Base-by-base conservation (phyloP, 1,140 invertebrate genomes). In the Pomacea maculata region DNA sequence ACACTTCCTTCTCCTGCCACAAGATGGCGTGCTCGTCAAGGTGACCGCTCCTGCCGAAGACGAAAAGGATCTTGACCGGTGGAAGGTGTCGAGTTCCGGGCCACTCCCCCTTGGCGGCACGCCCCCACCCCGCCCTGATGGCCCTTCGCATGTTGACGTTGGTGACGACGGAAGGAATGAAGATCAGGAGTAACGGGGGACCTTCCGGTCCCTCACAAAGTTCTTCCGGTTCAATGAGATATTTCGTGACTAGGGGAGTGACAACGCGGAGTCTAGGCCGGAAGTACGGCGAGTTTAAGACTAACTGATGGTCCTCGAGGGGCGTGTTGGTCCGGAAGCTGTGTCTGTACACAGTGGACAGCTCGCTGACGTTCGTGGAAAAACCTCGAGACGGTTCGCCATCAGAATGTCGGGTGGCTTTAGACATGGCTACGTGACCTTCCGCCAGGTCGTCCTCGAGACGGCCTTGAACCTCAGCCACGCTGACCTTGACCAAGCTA, bases 71-170 rank as follows among this genome's bases (percentile, higher is more conserved):
- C 34, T 74, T 75, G 1, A 84, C 80, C 14, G 54, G 61, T 0
- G 74, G 73, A 25, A 80, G 67, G 15, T 81, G 64, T 11, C 17
- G 25, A 12, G 73, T 61, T 25, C 75, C 29, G 6, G 85, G 83
- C 85, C 85, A 86, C 11, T 78, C 65, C 6, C 77, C 76, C 45
- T 64, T 73, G 1, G 81, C 81, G 19, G 83, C 83, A 55, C 85
- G 83, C 2, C 82, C 81, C 86, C 86, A 87, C 8, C 84, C 83
- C 9, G 57, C 57, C 21, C 86, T 79, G 17, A 87, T 83, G 25
- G 79, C 67, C 11, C 76, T 17, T 29, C 85, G 72, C 45, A 70
- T 55, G 7, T 52, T 45, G 0, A 64, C 21, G 54, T 83, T 57
- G 64, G 54, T 71, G 15, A 70, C 17, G 34, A 82, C 34, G 1